phyloP scores from a whole-genome alignment of 2,113 vertebrate species.

The Daboia siamensis region DNA sequence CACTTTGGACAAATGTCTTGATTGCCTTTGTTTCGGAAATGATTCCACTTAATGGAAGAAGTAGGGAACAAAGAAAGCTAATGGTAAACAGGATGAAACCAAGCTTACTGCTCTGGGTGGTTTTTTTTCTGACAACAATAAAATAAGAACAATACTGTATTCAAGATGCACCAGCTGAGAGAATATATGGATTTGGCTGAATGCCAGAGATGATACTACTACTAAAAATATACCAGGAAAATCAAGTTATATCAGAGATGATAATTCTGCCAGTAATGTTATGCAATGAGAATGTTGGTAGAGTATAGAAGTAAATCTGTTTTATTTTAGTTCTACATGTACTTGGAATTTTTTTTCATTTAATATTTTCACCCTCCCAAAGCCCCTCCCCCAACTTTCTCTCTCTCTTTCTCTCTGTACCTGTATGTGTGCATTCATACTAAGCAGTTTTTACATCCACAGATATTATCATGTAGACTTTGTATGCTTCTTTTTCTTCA shows the following conservation, averaged over 20 bases:
- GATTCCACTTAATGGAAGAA: background rate
- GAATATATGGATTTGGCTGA: background rate
- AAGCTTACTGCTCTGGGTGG: background rate
- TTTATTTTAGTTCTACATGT: background rate
- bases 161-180: background rate
- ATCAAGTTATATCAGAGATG: background rate
- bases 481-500: background rate
- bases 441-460: background rate
- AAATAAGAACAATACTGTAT: background rate
- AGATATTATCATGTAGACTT: background rate
- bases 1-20: background rate
- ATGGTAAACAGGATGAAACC: background rate
- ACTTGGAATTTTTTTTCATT: background rate
- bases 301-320: background rate
- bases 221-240: background rate
- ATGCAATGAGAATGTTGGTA: background rate
- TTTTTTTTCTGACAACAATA: background rate
- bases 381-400: background rate
- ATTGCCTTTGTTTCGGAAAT: background rate
- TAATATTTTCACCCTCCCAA: background rate
- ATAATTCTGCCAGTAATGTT: background rate
- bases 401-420: rapidly evolving
- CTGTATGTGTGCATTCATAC: background rate
- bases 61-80: background rate
- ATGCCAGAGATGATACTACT: background rate